Evolutionary conservation across 2,797 vertebrate species (phyloP).

Genomic region (Amazona finschi): DNA sequence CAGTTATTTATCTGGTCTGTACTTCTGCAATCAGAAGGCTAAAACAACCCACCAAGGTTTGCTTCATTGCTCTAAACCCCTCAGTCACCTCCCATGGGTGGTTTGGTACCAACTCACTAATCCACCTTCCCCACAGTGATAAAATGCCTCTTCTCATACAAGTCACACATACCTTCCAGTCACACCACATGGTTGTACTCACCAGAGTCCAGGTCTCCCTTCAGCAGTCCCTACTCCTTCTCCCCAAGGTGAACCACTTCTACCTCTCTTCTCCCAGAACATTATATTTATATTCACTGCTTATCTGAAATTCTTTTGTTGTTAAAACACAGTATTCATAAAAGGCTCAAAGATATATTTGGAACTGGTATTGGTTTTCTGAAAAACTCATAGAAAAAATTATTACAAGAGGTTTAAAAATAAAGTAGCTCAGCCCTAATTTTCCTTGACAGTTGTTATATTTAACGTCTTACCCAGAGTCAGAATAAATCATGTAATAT

Average conservation of each 20-base stretch:
- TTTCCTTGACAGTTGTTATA: conserved; percentile 38
- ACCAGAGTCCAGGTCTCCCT: neutral
- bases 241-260: neutral
- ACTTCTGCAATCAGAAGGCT: neutral
- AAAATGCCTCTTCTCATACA: neutral
- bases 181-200: accelerated
- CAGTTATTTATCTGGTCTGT: neutral
- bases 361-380: neutral
- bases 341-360: neutral
- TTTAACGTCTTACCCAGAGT: conserved; percentile 38
- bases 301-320: neutral
- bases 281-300: neutral
- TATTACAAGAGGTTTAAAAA: neutral
- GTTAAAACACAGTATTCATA: neutral
- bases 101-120: neutral
- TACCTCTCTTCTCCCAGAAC: neutral
- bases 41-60: neutral
- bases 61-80: accelerated
- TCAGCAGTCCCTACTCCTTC: neutral
- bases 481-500: conserved; percentile 12
- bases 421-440: conserved; percentile 22
- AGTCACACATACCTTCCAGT: neutral
- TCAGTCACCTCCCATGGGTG: neutral
- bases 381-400: neutral
- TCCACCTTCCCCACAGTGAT: neutral